These are phyloP conservation scores for Xylocopa sonorina DNA, from an alignment of 1,140 invertebrate genomes.

Conservation along the genomic window DNA sequence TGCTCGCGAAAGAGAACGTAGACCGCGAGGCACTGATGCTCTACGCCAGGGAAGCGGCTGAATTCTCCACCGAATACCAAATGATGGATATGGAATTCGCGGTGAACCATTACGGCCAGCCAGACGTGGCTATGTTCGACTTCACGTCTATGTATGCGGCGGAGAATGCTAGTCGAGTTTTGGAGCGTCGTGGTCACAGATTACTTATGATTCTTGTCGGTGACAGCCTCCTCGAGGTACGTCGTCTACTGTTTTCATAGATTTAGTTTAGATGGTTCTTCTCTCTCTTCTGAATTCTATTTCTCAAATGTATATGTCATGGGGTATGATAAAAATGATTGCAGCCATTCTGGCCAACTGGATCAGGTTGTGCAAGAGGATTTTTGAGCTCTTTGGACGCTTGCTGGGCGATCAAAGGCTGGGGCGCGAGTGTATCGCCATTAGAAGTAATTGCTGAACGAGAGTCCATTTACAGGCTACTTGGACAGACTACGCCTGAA, in stretches of 20 bases:
- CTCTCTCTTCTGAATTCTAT: too few species aligned
- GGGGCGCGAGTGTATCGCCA: slow-evolving; percentile 87
- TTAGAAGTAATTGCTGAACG: slow-evolving; percentile 95
- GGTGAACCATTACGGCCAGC: slow-evolving; percentile 98
- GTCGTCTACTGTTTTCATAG: neutral
- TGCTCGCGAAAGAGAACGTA: slow-evolving; percentile 95
- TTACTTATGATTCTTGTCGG: slow-evolving; percentile 96
- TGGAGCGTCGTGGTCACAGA: slow-evolving; percentile 90
- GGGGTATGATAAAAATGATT: slow-evolving; percentile 73
- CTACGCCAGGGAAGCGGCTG: slow-evolving; percentile 97
- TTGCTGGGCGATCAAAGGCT: slow-evolving; percentile 95
- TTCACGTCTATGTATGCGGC: slow-evolving; percentile 99
- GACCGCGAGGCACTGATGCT: slow-evolving; percentile 92
- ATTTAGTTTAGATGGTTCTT: neutral
- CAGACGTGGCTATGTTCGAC: slow-evolving; percentile 99
- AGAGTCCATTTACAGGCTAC: slow-evolving; percentile 95
- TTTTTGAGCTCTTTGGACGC: slow-evolving; percentile 98
- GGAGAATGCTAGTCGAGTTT: slow-evolving; percentile 94
- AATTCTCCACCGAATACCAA: slow-evolving; percentile 96
- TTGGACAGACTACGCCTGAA: slow-evolving; percentile 97
- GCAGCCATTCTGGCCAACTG: slow-evolving; percentile 98
- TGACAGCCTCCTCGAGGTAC: slow-evolving; percentile 95
- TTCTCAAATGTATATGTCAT: too few species aligned
- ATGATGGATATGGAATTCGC: slow-evolving; percentile 96
- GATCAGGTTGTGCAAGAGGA: slow-evolving; percentile 97